These are phyloP conservation scores for Varecia variegata DNA, from an alignment of 2,797 vertebrate species.

Conservation along the genomic window DNA sequence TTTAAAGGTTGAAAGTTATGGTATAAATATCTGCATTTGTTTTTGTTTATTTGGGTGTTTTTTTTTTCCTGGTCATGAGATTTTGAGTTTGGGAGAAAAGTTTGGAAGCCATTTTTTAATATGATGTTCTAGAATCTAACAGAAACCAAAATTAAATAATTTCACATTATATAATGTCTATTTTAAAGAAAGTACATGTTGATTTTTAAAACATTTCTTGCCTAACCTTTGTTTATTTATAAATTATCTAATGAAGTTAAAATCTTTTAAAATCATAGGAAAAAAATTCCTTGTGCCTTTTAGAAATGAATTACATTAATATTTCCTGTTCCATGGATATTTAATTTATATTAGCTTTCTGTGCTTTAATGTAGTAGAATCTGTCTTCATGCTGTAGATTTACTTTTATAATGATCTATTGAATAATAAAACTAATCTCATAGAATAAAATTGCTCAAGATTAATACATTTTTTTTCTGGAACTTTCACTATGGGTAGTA, in stretches of 20 bases:
- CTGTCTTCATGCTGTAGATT: slow-evolving; percentile 20
- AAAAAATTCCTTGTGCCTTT: slow-evolving; percentile 30
- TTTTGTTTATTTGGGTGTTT: not conserved
- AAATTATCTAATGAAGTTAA: slow-evolving; percentile 6
- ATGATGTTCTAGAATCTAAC: slow-evolving; percentile 24
- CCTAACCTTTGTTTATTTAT: slow-evolving; percentile 10
- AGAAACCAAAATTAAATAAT: slow-evolving; percentile 53
- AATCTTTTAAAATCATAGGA: slow-evolving; percentile 31
- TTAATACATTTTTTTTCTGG: slow-evolving; percentile 29
- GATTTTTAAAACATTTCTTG: not conserved
- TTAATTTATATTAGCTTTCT: slow-evolving; percentile 7
- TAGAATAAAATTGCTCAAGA: slow-evolving; percentile 37
- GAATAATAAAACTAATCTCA: slow-evolving; percentile 28
- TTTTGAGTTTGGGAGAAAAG: slow-evolving; percentile 39
- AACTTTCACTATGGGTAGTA: not conserved
- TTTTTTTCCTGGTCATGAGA: not conserved
- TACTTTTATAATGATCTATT: slow-evolving; percentile 42
- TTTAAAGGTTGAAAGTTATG: slow-evolving; percentile 94
- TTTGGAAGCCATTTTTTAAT: slow-evolving; percentile 32
- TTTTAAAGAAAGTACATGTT: not conserved
- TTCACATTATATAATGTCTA: not conserved
- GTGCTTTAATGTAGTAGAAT: not conserved
- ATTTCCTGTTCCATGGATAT: not conserved
- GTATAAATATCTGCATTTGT: slow-evolving; percentile 64
- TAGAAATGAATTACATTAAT: not conserved